phyloP scores from a whole-genome alignment of 1,140 invertebrate species.

The Patella vulgata region DNA sequence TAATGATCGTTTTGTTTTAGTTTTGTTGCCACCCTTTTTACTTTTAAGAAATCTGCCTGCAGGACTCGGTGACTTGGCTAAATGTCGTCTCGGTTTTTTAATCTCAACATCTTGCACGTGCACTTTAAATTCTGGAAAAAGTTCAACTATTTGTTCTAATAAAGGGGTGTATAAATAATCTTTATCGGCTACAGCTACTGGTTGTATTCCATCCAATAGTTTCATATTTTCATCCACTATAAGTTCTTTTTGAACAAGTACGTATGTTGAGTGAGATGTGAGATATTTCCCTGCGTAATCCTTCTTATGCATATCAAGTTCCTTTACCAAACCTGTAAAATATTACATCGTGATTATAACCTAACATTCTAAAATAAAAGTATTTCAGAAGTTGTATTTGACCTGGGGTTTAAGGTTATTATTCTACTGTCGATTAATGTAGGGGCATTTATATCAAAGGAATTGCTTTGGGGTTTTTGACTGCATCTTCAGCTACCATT shows the following conservation, averaged over 20 bases:
- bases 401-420: too few species aligned
- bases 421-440: too few species aligned
- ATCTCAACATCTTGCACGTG: conserved; percentile 52
- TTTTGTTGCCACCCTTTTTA: too few species aligned
- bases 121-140: conserved; percentile 57
- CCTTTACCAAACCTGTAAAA: conserved; percentile 53
- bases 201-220: conserved; percentile 15
- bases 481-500: too few species aligned
- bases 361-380: too few species aligned
- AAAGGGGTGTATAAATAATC: conserved; percentile 51
- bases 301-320: conserved; percentile 50
- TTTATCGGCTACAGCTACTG: conserved; percentile 29
- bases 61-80: conserved; percentile 56
- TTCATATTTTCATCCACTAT: conserved; percentile 24
- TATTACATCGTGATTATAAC: too few species aligned
- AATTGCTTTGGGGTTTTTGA: too few species aligned
- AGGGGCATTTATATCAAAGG: too few species aligned
- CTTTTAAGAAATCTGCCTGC: conserved; percentile 42
- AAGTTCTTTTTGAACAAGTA: conserved; percentile 54
- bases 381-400: too few species aligned
- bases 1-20: too few species aligned
- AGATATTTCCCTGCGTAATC: conserved; percentile 56
- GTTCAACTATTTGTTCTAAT: conserved; percentile 46
- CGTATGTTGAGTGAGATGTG: conserved; percentile 51
- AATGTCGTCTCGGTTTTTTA: conserved; percentile 35